Conservation (phyloP, 2,888 invertebrate genomes). For the Cerceris rybyensis region DNA sequence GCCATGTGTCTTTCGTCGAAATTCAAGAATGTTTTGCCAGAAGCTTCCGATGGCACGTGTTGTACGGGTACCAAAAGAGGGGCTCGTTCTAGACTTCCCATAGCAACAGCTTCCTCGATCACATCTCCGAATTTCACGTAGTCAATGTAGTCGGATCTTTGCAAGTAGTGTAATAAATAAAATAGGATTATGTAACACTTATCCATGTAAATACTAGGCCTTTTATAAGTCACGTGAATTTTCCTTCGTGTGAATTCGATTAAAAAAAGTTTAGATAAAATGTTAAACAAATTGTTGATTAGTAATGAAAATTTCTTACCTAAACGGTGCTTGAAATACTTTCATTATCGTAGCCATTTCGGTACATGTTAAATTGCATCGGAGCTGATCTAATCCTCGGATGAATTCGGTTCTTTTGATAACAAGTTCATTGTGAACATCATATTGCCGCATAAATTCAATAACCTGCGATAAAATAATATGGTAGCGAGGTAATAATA, state of each 20-base stretch:
- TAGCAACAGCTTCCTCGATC: slow-evolving; percentile 87
- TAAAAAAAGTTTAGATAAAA: no score
- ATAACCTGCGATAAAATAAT: slow-evolving; percentile 81
- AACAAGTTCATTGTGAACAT: slow-evolving; percentile 85
- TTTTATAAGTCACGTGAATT: no score
- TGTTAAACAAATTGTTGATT: neutral
- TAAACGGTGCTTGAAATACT: slow-evolving; percentile 82
- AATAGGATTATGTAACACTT: neutral
- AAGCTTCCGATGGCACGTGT: slow-evolving; percentile 87
- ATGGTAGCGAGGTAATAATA: neutral
- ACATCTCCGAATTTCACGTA: slow-evolving; percentile 87
- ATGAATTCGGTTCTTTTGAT: slow-evolving; percentile 88
- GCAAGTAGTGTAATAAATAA: slow-evolving; percentile 1
- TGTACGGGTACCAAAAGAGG: slow-evolving; percentile 87
- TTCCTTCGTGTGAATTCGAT: no score
- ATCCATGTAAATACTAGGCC: neutral
- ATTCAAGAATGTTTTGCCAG: slow-evolving; percentile 87
- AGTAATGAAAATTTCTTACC: slow-evolving; percentile 55
- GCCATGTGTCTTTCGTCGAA: slow-evolving; percentile 88
- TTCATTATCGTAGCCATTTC: slow-evolving; percentile 89
- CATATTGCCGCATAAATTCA: slow-evolving; percentile 87
- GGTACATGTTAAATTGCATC: slow-evolving; percentile 85
- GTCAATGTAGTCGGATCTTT: slow-evolving; percentile 69
- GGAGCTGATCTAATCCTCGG: slow-evolving; percentile 87
- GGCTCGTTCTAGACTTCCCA: slow-evolving; percentile 85